Base-by-base conservation (phyloP, 37 sponge, comb jelly and placozoan genomes). In the Lycopodina hypogea region DNA sequence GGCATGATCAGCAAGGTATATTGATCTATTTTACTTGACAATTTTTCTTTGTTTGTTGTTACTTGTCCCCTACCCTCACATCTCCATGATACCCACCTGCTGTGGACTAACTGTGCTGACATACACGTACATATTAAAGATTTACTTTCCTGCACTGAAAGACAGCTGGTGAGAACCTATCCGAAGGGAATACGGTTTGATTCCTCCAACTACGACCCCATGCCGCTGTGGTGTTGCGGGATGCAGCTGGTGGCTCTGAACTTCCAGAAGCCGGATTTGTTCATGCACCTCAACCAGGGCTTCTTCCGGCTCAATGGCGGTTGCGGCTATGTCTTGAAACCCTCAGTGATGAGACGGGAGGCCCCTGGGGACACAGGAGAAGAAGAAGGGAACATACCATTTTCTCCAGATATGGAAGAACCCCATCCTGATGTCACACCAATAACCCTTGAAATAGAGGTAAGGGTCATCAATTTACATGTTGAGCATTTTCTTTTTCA, bases 241-340 rank as follows among this genome's bases (percentile, higher is more conserved):
- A 78, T 92, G 41, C 93, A 92, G 24, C 50, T 92, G 86, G 93
- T 84, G 0, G 89, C 93, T 0, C 81, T 92, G 42, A 92, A 92
- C 71, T 81, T 76, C 78, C 93, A 92, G 78, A 72, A 80, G 30
- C 88, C 93, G 29, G 85, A 87, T 32, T 42, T 87, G 15, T 83
- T 32, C 56, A 84, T 92, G 89, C 84, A 87, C 29, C 71, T 92
- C 37, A 92, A 92, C 81, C 93, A 92, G 57, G 93, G 93, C 19
- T 68, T 80, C 45, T 92, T 92, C 67, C 74, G 93, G 50, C 78
- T 79, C 19, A 92, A 92, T 78, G 93, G 89, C 51, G 84, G 81
- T 72, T 92, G 93, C 84, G 93, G 93, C 41, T 92, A 92, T 73
- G 78, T 87, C 42, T 69, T 92, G 55, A 92, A 92, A 68, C 93